Evolutionary conservation across 2,888 invertebrate species (phyloP).

Genomic region (Aspidiotus rigidus): DNA sequence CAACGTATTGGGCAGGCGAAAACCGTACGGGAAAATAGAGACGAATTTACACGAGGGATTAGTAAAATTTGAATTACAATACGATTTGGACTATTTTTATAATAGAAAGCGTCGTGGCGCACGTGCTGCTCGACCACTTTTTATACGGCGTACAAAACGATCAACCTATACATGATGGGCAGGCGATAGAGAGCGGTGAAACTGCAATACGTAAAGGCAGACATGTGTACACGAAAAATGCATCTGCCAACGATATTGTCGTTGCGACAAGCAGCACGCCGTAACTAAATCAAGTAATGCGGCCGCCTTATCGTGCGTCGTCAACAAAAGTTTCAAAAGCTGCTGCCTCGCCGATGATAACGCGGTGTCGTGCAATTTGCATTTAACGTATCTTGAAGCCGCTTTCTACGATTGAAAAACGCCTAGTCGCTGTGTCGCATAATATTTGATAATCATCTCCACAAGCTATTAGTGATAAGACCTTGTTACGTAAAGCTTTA

Average conservation of each 20-base stretch:
- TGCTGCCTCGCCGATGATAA: neutral
- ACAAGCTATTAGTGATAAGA: too few species aligned
- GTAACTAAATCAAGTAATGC: slow-evolving; percentile 17
- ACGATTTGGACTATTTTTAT: slow-evolving; percentile 9
- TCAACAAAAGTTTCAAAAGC: slow-evolving; percentile 26
- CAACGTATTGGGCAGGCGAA: neutral
- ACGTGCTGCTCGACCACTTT: slow-evolving; percentile 20
- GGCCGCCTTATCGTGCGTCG: slow-evolving; percentile 4
- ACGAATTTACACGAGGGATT: slow-evolving; percentile 27
- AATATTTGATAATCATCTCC: too few species aligned
- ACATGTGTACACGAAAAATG: slow-evolving; percentile 21
- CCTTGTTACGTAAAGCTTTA: too few species aligned
- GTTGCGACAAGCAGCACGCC: slow-evolving; percentile 18
- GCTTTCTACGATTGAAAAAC: neutral
- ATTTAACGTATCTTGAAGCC: neutral
- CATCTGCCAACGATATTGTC: slow-evolving; percentile 27
- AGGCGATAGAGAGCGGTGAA: too few species aligned
- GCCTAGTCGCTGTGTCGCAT: too few species aligned
- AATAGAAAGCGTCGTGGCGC: slow-evolving; percentile 28
- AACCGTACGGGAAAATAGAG: slow-evolving; percentile 8
- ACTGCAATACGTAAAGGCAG: too few species aligned
- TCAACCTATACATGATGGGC: neutral
- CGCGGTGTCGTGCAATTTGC: neutral
- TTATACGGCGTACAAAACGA: slow-evolving; percentile 19
- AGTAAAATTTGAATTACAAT: slow-evolving; percentile 23